Conservation (phyloP, 2,113 vertebrate species). For the Burhinus bistriatus region DNA sequence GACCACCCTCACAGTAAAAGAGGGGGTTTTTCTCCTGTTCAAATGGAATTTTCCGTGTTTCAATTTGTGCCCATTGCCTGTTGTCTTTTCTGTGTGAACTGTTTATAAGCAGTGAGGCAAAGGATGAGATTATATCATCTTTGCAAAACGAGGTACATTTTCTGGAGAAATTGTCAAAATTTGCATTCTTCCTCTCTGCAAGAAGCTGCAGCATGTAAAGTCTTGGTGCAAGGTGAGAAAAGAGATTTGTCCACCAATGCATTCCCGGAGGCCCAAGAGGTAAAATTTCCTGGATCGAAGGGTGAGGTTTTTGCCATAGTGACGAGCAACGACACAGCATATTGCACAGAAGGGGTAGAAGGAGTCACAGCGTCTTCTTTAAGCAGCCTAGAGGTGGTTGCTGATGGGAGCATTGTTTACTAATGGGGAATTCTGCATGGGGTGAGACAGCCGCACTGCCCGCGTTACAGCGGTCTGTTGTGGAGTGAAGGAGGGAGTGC, state of each 20-base stretch:
- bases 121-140: background rate
- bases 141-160: background rate
- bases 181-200: background rate
- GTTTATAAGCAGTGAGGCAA: background rate
- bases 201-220: background rate
- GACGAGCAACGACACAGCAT: rapidly evolving
- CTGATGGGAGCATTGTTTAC: background rate
- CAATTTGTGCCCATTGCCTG: background rate
- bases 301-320: background rate
- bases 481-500: background rate
- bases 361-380: background rate
- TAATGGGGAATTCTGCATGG: background rate
- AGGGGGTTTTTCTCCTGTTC: background rate
- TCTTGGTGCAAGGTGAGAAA: background rate
- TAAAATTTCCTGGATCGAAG: background rate
- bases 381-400: background rate
- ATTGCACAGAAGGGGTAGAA: background rate
- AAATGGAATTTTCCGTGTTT: background rate
- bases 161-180: background rate
- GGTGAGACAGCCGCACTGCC: rapidly evolving
- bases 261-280: background rate
- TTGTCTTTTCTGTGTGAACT: background rate
- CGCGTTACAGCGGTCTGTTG: rapidly evolving
- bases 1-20: background rate
- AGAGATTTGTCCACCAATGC: background rate